phyloP scores from a whole-genome alignment of 1,140 invertebrate species.

The Mesaphorura yosii region DNA sequence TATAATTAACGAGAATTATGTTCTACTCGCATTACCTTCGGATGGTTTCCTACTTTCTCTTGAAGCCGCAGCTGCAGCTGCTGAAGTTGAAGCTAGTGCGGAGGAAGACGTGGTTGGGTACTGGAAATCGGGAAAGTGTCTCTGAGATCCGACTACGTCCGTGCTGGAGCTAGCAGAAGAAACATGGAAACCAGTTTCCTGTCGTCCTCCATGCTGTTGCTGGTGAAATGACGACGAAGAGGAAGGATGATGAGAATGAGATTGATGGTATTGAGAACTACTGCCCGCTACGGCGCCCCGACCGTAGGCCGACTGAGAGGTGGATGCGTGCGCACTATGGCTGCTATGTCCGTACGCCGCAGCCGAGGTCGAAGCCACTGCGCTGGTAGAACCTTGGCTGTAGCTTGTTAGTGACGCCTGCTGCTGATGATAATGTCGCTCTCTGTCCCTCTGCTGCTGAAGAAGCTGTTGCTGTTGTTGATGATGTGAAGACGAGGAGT shows the following conservation, averaged over 20 bases:
- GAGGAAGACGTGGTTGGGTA: slow-evolving; percentile 4
- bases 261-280: too few relatives aligned
- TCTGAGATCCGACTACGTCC: neutral
- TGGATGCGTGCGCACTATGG: slow-evolving; percentile 8
- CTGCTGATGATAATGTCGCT: neutral
- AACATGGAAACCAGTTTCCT: too few relatives aligned
- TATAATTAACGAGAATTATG: neutral
- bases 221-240: slow-evolving; percentile 5
- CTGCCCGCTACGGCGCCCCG: too few relatives aligned
- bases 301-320: too few relatives aligned
- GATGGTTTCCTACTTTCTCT: slow-evolving; percentile 27
- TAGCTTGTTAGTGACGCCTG: neutral
- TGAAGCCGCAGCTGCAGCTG: slow-evolving; percentile 4
- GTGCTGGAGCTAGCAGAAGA: too few relatives aligned
- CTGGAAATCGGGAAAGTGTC: neutral
- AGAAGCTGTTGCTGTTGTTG: neutral
- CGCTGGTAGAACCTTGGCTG: too few relatives aligned
- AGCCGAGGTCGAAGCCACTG: slow-evolving; percentile 1
- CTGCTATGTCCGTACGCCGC: slow-evolving; percentile 5
- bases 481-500: neutral
- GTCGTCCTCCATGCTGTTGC: neutral
- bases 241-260: neutral
- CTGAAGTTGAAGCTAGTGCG: too few relatives aligned
- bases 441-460: too few relatives aligned
- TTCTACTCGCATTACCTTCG: slow-evolving; percentile 17